Evolutionary conservation across 2,797 vertebrate genomes (phyloP).

Genomic region (Perdix hodgsoniae): DNA sequence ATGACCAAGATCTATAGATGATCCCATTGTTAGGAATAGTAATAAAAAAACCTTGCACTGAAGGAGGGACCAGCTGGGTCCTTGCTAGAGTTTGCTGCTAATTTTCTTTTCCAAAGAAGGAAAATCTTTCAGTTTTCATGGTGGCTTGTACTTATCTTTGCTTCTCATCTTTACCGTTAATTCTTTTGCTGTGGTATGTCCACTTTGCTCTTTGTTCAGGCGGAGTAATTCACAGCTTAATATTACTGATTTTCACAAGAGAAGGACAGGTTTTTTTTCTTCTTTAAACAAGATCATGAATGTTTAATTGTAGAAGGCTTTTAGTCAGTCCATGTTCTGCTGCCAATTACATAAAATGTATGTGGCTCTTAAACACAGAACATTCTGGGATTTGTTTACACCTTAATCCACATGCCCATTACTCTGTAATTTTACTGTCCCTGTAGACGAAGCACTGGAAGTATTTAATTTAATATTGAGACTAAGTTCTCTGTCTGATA

Average conservation of each 20-base stretch:
- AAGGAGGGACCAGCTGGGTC: background rate
- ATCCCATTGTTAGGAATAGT: background rate
- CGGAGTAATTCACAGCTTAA: background rate
- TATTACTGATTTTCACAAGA: background rate
- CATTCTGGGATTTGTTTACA: background rate
- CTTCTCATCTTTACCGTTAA: background rate
- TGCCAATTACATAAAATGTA: background rate
- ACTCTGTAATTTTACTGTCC: background rate
- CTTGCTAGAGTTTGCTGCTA: too few relatives aligned
- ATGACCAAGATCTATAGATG: background rate
- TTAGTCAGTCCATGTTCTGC: background rate
- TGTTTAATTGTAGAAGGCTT: background rate
- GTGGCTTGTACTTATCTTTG: background rate
- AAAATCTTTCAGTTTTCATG: background rate
- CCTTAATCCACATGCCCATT: background rate
- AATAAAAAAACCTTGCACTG: background rate
- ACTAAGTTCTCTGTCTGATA: background rate
- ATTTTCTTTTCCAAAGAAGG: background rate
- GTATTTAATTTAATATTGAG: background rate
- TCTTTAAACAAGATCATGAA: background rate
- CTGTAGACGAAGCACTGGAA: background rate
- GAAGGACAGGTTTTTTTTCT: background rate
- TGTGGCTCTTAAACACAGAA: background rate
- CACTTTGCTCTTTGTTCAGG: background rate
- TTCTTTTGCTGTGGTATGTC: background rate